These are phyloP conservation scores for Mesorhabditis belari DNA, from an alignment of 2,888 invertebrate species.

Conservation along the genomic window DNA sequence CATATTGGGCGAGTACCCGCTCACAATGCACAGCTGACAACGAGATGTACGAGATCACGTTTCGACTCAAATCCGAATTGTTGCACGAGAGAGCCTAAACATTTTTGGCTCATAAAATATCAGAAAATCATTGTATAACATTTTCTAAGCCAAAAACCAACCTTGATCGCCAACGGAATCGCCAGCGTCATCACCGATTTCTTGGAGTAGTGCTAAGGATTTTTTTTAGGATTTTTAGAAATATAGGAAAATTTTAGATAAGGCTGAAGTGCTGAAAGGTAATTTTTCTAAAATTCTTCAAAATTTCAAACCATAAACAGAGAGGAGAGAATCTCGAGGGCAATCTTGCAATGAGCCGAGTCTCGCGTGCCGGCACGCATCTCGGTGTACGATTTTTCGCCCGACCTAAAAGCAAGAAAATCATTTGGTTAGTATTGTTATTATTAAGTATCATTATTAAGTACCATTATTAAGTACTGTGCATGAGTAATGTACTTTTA, in stretches of 20 bases:
- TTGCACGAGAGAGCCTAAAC: slow-evolving; percentile 68
- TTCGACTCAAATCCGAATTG: slow-evolving; percentile 78
- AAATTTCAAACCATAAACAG: slow-evolving; percentile 73
- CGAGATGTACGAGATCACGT: slow-evolving; percentile 83
- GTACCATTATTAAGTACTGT: too few species aligned
- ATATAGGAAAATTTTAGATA: slow-evolving; percentile 3
- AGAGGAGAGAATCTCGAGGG: slow-evolving; percentile 86
- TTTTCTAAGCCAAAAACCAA: slow-evolving; percentile 60
- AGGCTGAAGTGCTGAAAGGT: slow-evolving; percentile 4
- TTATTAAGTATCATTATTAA: too few species aligned
- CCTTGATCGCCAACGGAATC: slow-evolving; percentile 73
- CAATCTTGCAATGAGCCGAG: slow-evolving; percentile 91
- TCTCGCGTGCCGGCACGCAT: too few species aligned
- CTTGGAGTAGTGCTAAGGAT: slow-evolving; percentile 66
- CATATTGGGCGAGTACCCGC: slow-evolving; percentile 74
- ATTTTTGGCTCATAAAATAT: background rate
- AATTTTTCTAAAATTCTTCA: background rate
- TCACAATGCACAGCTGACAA: slow-evolving; percentile 86
- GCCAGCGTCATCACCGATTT: slow-evolving; percentile 73
- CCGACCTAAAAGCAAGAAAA: too few species aligned
- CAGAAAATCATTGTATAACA: slow-evolving; percentile 52
- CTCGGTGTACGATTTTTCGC: too few species aligned
- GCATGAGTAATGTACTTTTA: too few species aligned
- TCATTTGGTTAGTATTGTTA: too few species aligned
- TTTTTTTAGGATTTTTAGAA: slow-evolving; percentile 10